These are phyloP conservation scores for Oegoconia quadripuncta DNA, from an alignment of 2,888 invertebrate species.

Conservation along the genomic window DNA sequence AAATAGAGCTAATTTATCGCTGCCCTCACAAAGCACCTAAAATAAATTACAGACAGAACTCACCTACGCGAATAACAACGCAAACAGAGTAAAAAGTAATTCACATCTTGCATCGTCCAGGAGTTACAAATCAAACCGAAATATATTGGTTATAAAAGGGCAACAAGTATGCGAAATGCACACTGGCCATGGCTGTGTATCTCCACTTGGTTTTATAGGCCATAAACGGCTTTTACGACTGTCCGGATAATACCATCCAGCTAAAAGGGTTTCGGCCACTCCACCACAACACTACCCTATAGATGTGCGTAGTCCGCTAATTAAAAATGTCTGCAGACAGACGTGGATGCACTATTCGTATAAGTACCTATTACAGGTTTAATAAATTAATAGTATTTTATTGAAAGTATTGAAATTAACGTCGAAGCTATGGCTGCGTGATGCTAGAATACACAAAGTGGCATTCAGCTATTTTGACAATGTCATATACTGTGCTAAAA, in stretches of 20 bases:
- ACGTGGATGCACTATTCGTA: not conserved
- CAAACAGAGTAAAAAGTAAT: slow-evolving; percentile 42
- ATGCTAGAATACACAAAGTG: too few relatives aligned
- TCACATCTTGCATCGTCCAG: slow-evolving; percentile 51
- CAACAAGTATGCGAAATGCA: slow-evolving; percentile 74
- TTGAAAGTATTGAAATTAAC: not conserved
- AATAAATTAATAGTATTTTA: not conserved
- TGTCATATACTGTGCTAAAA: too few relatives aligned
- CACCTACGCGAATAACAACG: slow-evolving; percentile 15
- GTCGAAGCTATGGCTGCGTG: too few relatives aligned
- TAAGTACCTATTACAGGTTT: not conserved
- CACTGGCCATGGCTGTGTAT: slow-evolving; percentile 52
- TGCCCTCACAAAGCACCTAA: not conserved
- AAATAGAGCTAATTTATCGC: too few relatives aligned
- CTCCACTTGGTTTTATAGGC: slow-evolving; percentile 74
- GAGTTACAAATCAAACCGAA: slow-evolving; percentile 75
- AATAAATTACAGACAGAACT: slow-evolving; percentile 4
- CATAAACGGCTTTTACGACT: slow-evolving; percentile 69
- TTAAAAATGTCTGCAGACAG: slow-evolving; percentile 56
- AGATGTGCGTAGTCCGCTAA: slow-evolving; percentile 42
- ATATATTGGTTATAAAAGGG: slow-evolving; percentile 77
- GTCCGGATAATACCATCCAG: slow-evolving; percentile 71
- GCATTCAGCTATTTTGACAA: too few relatives aligned
- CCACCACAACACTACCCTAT: slow-evolving; percentile 21
- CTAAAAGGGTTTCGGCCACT: slow-evolving; percentile 70